phyloP scores from a whole-genome alignment of 2,888 invertebrate genomes.

The Andrena marginata region DNA sequence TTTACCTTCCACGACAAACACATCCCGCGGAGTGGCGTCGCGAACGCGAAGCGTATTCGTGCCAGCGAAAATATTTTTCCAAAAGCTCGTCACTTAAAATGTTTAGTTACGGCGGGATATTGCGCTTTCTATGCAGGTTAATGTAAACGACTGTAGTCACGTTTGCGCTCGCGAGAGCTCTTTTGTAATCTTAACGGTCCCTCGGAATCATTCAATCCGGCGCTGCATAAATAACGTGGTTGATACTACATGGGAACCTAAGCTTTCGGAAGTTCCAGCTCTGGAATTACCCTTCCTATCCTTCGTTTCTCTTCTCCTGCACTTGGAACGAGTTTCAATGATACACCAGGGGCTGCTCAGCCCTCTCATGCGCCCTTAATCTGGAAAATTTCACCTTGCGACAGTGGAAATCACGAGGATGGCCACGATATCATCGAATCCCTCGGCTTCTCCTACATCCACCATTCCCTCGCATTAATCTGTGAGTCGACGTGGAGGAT shows the following conservation, averaged over 20 bases:
- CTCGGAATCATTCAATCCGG: slow-evolving; percentile 53
- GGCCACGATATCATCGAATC: slow-evolving; percentile 27
- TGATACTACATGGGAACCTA: slow-evolving; percentile 67
- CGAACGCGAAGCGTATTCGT: background rate
- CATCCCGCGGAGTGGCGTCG: background rate
- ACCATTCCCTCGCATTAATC: slow-evolving; percentile 13
- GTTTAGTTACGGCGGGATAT: slow-evolving; percentile 4
- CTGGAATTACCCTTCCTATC: slow-evolving; percentile 56
- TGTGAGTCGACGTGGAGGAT: background rate
- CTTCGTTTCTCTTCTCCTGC: slow-evolving; percentile 30
- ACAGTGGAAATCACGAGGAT: slow-evolving; percentile 33
- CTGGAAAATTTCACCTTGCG: slow-evolving; percentile 46
- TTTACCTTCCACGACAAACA: slow-evolving; percentile 16
- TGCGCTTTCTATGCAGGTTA: slow-evolving; percentile 17
- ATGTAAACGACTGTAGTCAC: background rate
- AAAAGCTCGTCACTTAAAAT: slow-evolving; percentile 5
- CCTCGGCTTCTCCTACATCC: slow-evolving; percentile 9
- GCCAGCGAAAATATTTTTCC: slow-evolving; percentile 11
- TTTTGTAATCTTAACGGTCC: slow-evolving; percentile 26
- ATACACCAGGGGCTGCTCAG: slow-evolving; percentile 37
- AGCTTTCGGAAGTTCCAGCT: slow-evolving; percentile 62
- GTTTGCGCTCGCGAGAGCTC: background rate
- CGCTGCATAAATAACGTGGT: slow-evolving; percentile 58
- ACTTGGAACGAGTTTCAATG: slow-evolving; percentile 50
- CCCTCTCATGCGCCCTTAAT: slow-evolving; percentile 47